Evolutionary conservation across 2,113 vertebrate genomes (phyloP).

Genomic region (Brienomyrus brachyistius): DNA sequence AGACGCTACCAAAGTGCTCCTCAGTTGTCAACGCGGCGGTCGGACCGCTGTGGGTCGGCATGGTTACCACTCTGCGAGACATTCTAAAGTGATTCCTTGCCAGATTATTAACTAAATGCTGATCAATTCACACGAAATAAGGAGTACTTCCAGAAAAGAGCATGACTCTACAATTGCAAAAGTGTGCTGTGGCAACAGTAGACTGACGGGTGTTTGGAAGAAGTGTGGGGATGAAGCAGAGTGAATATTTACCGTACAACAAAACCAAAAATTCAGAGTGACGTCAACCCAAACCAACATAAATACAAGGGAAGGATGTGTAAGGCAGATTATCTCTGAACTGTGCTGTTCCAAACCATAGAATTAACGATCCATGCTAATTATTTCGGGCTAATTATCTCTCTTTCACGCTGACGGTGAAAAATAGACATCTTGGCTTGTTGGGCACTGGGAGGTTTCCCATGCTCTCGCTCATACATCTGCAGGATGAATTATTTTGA

Average conservation of each 20-base stretch:
- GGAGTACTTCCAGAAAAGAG: background rate
- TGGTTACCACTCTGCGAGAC: background rate
- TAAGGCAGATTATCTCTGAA: conserved; percentile 20
- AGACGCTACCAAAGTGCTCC: background rate
- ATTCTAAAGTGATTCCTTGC: background rate
- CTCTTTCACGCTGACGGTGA: conserved; percentile 34
- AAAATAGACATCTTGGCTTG: background rate
- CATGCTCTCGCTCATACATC: conserved; percentile 31
- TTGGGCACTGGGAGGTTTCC: conserved; percentile 35
- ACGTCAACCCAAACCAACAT: conserved; percentile 19
- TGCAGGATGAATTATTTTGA: conserved; percentile 58
- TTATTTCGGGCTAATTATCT: conserved; percentile 71
- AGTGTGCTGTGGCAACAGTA: background rate
- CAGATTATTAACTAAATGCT: background rate
- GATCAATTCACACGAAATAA: background rate
- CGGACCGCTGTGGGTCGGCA: background rate
- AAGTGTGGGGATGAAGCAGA: background rate
- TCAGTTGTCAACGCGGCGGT: background rate
- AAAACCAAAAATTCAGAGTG: background rate
- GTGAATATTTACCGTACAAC: background rate
- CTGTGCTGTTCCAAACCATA: conserved; percentile 5
- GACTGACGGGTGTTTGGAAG: background rate
- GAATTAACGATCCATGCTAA: conserved; percentile 47
- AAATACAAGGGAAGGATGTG: background rate
- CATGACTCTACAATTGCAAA: background rate